A percentile compares a stretch with the other conserved stretches of the same genome.
Evolutionary conservation across 2,113 vertebrate species (phyloP).

Genomic region (Chrysochloris asiatica): DNA sequence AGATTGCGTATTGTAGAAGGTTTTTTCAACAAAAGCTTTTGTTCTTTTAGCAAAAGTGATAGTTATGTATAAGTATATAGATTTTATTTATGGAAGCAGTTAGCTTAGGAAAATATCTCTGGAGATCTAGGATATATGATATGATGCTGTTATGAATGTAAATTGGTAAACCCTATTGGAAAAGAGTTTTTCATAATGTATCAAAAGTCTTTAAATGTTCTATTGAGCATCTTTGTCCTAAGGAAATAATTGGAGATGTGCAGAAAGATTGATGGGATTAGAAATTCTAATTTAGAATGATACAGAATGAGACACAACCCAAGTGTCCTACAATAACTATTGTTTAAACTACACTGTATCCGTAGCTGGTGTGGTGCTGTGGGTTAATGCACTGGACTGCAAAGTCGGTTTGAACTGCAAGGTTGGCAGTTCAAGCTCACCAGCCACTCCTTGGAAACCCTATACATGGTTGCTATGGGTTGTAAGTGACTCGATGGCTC

Average conservation of each 20-base stretch:
- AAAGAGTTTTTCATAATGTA: slow-evolving; percentile 13
- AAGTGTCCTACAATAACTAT: background rate
- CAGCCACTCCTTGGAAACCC: no score
- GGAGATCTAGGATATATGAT: background rate
- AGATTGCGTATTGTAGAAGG: background rate
- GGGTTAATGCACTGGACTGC: no score
- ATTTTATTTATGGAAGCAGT: slow-evolving; percentile 52
- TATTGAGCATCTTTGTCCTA: no score
- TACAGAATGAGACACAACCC: background rate
- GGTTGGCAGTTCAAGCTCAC: no score
- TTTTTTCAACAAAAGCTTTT: no score
- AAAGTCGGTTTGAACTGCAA: no score
- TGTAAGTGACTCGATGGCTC: no score
- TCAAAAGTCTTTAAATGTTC: no score
- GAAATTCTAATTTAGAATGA: no score
- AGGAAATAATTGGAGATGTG: background rate
- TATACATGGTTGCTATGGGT: no score
- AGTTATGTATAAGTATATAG: background rate
- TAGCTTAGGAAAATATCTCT: slow-evolving; percentile 56
- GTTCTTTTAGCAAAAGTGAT: slow-evolving; percentile 42
- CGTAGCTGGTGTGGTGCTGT: no score
- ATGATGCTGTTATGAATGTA: background rate
- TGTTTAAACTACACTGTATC: background rate
- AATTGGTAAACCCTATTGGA: slow-evolving; percentile 4
- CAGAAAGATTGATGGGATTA: background rate